These are phyloP conservation scores for Dasysyrphus albostriatus DNA, from an alignment of 2,888 invertebrate species.

Conservation along the genomic window DNA sequence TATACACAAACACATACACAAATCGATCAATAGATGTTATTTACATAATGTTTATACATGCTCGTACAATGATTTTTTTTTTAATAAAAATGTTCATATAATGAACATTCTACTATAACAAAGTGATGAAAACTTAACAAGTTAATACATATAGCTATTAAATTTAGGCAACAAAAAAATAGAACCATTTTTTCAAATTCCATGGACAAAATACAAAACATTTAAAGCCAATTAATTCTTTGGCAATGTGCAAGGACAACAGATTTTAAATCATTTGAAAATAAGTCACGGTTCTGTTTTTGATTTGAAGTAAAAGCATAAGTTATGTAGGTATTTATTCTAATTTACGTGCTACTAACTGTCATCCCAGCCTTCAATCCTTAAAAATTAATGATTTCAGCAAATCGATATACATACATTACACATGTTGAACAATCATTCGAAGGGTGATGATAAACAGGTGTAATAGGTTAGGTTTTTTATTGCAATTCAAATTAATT, in stretches of 20 bases:
- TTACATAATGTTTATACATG: neutral
- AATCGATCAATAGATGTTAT: slow-evolving; percentile 9
- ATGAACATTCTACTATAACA: neutral
- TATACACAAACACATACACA: slow-evolving; percentile 19
- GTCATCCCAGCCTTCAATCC: neutral
- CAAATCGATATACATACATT: slow-evolving; percentile 30
- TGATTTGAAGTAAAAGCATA: neutral
- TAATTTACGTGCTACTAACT: neutral
- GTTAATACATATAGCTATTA: neutral
- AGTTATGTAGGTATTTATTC: neutral
- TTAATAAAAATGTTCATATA: neutral
- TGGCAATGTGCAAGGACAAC: neutral
- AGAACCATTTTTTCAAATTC: neutral
- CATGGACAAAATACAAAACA: neutral
- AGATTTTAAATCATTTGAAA: neutral
- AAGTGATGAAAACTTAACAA: slow-evolving; percentile 28
- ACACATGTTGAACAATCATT: neutral
- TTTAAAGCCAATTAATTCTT: neutral
- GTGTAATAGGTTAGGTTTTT: neutral
- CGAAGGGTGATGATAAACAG: neutral
- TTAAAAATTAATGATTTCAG: slow-evolving; percentile 31
- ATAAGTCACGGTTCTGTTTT: slow-evolving; percentile 1
- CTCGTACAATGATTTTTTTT: too few species aligned
- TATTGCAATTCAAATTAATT: neutral
- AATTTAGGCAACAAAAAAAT: neutral